A percentile compares a stretch with the other conserved stretches of the same genome.
Evolutionary conservation across 2,888 invertebrate species (phyloP).

Genomic region (Orthosia gracilis): DNA sequence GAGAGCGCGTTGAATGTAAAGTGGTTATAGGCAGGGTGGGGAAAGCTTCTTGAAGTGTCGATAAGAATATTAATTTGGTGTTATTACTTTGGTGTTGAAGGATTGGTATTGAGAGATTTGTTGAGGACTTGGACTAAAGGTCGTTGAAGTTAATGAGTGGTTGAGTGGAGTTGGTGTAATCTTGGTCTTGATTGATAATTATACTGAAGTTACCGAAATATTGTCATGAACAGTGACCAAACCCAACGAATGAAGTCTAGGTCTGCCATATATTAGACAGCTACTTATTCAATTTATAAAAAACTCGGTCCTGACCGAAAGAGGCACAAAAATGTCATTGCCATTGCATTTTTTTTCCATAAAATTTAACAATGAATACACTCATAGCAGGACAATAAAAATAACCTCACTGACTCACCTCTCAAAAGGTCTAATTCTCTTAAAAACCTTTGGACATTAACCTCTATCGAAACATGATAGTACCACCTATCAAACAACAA

Average conservation of each 20-base stretch:
- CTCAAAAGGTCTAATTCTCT: too few species aligned
- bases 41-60: slow-evolving; percentile 45
- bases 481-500: not conserved
- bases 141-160: not conserved
- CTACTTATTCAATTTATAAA: too few species aligned
- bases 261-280: too few species aligned
- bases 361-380: too few species aligned
- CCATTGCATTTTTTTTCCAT: too few species aligned
- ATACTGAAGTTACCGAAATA: not conserved
- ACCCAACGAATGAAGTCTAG: too few species aligned
- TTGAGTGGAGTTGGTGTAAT: too few species aligned
- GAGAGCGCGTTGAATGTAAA: slow-evolving; percentile 85
- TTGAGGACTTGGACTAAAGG: not conserved
- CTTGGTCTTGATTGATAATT: not conserved
- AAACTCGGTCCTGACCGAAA: too few species aligned
- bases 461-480: not conserved
- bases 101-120: slow-evolving; percentile 2
- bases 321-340: too few species aligned
- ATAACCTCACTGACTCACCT: too few species aligned
- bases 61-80: slow-evolving; percentile 49
- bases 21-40: slow-evolving; percentile 75
- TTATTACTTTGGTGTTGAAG: slow-evolving; percentile 26
- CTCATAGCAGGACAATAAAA: too few species aligned
- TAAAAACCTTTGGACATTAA: too few species aligned
- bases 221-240: not conserved